phyloP scores from a whole-genome alignment of 2,888 invertebrate species.

The Ernsta delagoae region DNA sequence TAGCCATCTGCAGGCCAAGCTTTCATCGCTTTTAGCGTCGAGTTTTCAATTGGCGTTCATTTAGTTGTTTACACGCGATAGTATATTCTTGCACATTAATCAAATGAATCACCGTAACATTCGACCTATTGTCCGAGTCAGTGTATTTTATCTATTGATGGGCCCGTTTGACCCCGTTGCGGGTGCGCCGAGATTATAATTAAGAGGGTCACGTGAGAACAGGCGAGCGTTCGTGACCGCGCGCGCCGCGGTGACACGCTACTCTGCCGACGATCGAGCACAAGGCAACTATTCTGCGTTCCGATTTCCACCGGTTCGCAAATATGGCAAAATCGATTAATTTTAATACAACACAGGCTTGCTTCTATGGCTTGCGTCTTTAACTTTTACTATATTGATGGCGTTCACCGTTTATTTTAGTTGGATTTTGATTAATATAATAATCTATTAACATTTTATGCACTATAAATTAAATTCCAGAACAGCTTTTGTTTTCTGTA shows the following conservation, averaged over 20 bases:
- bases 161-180: conserved; percentile 59
- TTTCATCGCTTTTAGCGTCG: conserved; percentile 26
- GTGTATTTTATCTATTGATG: conserved; percentile 42
- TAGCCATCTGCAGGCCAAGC: conserved; percentile 29
- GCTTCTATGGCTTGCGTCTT: conserved; percentile 20
- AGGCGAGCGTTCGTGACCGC: conserved; percentile 71
- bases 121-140: conserved; percentile 37
- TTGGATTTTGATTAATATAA: neutral
- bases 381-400: conserved; percentile 21
- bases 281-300: conserved; percentile 68
- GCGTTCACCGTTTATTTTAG: neutral
- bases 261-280: conserved; percentile 67
- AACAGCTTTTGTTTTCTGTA: no score
- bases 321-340: conserved; percentile 39
- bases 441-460: no score
- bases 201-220: conserved; percentile 75
- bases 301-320: conserved; percentile 58
- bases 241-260: conserved; percentile 72
- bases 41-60: conserved; percentile 37
- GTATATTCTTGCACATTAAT: conserved; percentile 35
- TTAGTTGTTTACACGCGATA: conserved; percentile 38
- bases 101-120: conserved; percentile 38
- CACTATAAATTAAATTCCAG: no score
- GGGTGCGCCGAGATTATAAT: conserved; percentile 64
- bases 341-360: conserved; percentile 17